Evolutionary conservation across 2,888 invertebrate species (phyloP).

Genomic region (Leucania comma): DNA sequence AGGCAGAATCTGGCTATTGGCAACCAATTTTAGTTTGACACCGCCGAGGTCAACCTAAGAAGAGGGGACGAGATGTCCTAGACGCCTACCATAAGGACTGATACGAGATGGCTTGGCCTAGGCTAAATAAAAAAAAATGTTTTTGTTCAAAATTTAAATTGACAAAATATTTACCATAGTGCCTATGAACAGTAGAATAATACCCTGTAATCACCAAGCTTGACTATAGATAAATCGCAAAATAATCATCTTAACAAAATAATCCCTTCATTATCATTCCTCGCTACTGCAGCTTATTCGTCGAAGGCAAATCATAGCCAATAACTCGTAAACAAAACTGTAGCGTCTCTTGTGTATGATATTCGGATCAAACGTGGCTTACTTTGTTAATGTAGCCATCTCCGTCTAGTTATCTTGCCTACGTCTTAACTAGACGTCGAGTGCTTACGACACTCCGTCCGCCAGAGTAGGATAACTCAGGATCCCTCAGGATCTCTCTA

Average conservation of each 20-base stretch:
- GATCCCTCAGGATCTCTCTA: slow-evolving; percentile 40
- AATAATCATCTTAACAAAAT: not conserved
- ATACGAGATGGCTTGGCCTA: no score
- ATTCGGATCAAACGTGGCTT: slow-evolving; percentile 29
- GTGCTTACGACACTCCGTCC: slow-evolving; percentile 37
- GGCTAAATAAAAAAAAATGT: no score
- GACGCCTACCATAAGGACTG: no score
- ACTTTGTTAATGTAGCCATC: slow-evolving; percentile 29
- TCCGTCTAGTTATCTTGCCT: slow-evolving; percentile 25
- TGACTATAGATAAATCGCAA: not conserved
- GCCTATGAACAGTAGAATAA: not conserved
- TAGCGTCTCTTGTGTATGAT: slow-evolving; percentile 3
- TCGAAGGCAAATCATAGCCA: not conserved
- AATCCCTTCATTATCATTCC: not conserved
- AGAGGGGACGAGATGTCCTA: no score
- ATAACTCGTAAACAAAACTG: slow-evolving; percentile 1
- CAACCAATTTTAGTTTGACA: not conserved
- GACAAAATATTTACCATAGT: not conserved
- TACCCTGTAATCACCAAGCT: not conserved
- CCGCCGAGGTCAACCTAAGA: no score
- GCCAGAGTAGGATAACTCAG: slow-evolving; percentile 49
- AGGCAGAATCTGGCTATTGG: not conserved
- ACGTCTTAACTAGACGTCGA: slow-evolving; percentile 26
- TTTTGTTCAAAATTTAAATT: not conserved
- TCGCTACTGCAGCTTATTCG: not conserved